phyloP scores from a whole-genome alignment of 2,888 invertebrate genomes.

The Schrankia costaestrigalis region DNA sequence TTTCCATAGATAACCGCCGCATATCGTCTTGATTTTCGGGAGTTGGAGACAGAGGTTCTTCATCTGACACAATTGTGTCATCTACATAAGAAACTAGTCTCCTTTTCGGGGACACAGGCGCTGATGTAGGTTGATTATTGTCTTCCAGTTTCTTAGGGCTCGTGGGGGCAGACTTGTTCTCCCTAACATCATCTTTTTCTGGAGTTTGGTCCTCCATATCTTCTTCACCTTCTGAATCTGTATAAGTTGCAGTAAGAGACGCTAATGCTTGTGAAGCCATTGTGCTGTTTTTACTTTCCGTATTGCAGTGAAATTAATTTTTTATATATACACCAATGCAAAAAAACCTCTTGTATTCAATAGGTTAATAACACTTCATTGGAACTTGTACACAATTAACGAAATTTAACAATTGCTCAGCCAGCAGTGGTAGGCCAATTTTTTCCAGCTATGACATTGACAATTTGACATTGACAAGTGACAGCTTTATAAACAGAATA shows the following conservation, averaged over 20 bases:
- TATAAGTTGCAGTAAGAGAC: constrained; percentile 93
- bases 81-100: constrained; percentile 86
- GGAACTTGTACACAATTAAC: no score
- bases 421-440: no score
- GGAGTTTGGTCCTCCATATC: constrained; percentile 83
- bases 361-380: no score
- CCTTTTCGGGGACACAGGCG: constrained; percentile 70
- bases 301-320: no score
- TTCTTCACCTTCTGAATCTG: constrained; percentile 95
- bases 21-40: constrained; percentile 73
- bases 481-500: no score
- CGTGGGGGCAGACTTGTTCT: constrained; percentile 56
- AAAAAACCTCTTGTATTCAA: no score
- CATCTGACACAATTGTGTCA: constrained; percentile 88
- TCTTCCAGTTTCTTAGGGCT: constrained; percentile 53
- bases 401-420: no score
- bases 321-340: no score
- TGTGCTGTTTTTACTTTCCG: not conserved
- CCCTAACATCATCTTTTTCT: constrained; percentile 66
- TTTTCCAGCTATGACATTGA: no score
- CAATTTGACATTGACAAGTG: no score
- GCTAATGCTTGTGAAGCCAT: constrained; percentile 86
- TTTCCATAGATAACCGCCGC: constrained; percentile 72
- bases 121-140: constrained; percentile 57
- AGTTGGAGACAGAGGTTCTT: constrained; percentile 79